Conservation (phyloP, 2,888 invertebrate genomes). For the Synanthedon andrenaeformis region DNA sequence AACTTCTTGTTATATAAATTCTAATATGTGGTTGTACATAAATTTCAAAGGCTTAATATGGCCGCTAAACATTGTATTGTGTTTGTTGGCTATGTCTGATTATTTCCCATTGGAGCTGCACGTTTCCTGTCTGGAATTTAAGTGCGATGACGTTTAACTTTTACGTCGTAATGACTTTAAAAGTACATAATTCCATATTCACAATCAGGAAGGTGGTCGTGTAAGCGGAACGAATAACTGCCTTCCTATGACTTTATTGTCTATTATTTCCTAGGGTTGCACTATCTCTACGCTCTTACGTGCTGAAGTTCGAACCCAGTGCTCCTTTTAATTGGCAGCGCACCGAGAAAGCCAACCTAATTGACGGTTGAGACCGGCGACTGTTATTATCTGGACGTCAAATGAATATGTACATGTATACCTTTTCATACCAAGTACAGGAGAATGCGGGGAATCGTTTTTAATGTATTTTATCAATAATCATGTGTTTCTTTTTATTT, state of each 20-base stretch:
- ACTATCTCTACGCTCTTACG: slow-evolving; percentile 14
- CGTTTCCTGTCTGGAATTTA: slow-evolving; percentile 1
- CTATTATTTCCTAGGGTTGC: slow-evolving; percentile 19
- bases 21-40: too few relatives aligned
- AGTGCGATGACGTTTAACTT: not conserved
- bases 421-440: too few relatives aligned
- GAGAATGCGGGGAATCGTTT: too few relatives aligned
- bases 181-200: not conserved
- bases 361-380: slow-evolving; percentile 26
- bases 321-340: slow-evolving; percentile 40
- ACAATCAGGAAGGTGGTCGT: slow-evolving; percentile 12
- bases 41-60: too few relatives aligned
- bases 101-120: too few relatives aligned
- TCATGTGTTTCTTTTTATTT: too few relatives aligned
- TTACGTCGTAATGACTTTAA: not conserved
- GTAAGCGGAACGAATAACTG: slow-evolving; percentile 27
- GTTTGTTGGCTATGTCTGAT: too few relatives aligned
- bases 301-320: slow-evolving; percentile 26
- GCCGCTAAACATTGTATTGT: too few relatives aligned
- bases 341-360: slow-evolving; percentile 41
- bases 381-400: slow-evolving; percentile 47
- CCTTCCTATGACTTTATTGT: slow-evolving; percentile 13
- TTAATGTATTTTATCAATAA: too few relatives aligned
- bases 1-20: too few relatives aligned
- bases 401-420: slow-evolving; percentile 10